Evolutionary conservation across 1,140 invertebrate species (phyloP).

Genomic region (Aphaenogaster rudis): DNA sequence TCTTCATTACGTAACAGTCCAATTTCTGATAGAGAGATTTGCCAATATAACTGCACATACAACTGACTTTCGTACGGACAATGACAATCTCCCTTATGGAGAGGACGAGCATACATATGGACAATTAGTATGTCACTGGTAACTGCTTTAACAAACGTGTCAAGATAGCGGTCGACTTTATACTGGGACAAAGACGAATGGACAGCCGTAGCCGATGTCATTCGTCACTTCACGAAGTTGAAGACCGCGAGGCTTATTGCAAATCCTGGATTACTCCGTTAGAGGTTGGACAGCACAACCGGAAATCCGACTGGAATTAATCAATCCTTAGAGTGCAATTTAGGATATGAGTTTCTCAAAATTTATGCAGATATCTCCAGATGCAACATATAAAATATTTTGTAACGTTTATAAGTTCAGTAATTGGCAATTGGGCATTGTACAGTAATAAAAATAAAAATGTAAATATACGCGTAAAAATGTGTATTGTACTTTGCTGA

Average conservation of each 20-base stretch:
- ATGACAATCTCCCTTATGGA: slow-evolving; percentile 13
- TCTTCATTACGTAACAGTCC: slow-evolving; percentile 16
- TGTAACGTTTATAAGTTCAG: neutral
- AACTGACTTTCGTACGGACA: slow-evolving; percentile 19
- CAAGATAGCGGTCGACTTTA: slow-evolving; percentile 71
- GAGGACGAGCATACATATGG: slow-evolving; percentile 44
- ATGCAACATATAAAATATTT: neutral
- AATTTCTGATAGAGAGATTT: slow-evolving; percentile 30
- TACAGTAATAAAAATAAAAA: neutral
- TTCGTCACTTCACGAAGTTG: slow-evolving; percentile 26
- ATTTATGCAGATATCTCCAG: neutral
- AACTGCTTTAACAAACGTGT: slow-evolving; percentile 72
- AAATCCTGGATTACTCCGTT: slow-evolving; percentile 21
- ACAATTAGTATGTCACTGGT: slow-evolving; percentile 68
- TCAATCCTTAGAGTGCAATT: neutral
- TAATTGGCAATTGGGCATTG: neutral
- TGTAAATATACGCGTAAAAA: neutral
- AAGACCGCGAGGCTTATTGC: neutral
- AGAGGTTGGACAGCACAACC: neutral
- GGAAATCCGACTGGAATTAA: slow-evolving; percentile 27
- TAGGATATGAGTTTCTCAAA: neutral
- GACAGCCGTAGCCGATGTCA: slow-evolving; percentile 58
- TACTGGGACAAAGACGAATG: slow-evolving; percentile 71
- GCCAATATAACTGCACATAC: neutral
- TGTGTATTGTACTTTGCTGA: neutral